phyloP scores from a whole-genome alignment of 2,888 invertebrate species.

The Perizoma flavofasciatum region DNA sequence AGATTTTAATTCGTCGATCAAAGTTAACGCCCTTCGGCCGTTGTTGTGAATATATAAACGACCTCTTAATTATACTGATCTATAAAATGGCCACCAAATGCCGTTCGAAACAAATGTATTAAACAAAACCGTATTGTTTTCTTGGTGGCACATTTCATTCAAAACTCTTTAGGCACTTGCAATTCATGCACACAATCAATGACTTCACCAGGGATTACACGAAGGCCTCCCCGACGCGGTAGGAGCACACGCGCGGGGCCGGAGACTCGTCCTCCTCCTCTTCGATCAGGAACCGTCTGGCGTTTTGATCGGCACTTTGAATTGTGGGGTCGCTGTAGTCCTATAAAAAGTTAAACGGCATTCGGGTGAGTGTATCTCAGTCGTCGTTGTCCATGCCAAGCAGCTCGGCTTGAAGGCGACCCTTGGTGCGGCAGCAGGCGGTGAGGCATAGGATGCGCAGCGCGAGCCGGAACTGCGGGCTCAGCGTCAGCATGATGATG shows the following conservation, averaged over 20 bases:
- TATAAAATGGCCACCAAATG: slow-evolving; percentile 27
- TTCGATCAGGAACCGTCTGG: slow-evolving; percentile 19
- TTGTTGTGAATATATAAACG: slow-evolving; percentile 14
- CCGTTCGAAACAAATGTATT: slow-evolving; percentile 26
- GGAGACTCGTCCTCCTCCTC: slow-evolving; percentile 18
- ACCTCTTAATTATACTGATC: slow-evolving; percentile 5
- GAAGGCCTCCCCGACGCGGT: slow-evolving; percentile 35
- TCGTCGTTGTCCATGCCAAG: slow-evolving; percentile 94
- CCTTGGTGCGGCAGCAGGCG: slow-evolving; percentile 93
- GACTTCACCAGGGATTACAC: slow-evolving; percentile 25
- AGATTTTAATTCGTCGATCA: slow-evolving; percentile 11
- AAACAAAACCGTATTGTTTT: slow-evolving; percentile 28
- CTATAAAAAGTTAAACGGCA: slow-evolving; percentile 39
- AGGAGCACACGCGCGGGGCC: slow-evolving; percentile 21
- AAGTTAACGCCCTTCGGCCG: slow-evolving; percentile 13
- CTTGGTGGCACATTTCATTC: slow-evolving; percentile 28
- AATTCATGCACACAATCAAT: slow-evolving; percentile 31
- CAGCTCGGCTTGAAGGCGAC: slow-evolving; percentile 92
- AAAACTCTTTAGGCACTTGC: slow-evolving; percentile 25
- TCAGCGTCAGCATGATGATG: slow-evolving; percentile 93
- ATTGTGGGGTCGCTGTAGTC: slow-evolving; percentile 36
- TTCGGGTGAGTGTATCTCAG: slow-evolving; percentile 68
- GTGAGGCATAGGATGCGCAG: slow-evolving; percentile 94
- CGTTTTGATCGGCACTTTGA: slow-evolving; percentile 23
- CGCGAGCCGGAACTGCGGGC: slow-evolving; percentile 96